These are phyloP conservation scores for Drosophila micromelanica DNA, from an alignment of 1,140 invertebrate species.

Conservation along the genomic window DNA sequence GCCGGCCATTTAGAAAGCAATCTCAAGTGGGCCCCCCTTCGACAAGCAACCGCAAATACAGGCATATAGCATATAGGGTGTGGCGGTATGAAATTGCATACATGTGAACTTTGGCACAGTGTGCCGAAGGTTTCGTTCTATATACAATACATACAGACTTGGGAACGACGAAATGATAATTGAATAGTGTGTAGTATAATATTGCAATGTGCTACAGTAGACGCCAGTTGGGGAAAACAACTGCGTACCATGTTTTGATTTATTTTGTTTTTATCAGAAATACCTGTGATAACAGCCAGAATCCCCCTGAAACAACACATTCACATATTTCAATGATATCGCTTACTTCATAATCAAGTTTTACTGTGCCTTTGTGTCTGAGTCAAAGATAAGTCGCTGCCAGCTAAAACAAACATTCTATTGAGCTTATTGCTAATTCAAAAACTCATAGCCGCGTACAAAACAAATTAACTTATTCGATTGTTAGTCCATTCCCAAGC, in stretches of 20 bases:
- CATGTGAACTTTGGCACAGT: slow-evolving; percentile 26
- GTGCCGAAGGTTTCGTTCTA: slow-evolving; percentile 4
- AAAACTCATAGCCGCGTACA: not conserved
- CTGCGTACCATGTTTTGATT: not conserved
- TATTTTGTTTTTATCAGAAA: not conserved
- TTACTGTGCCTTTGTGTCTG: slow-evolving; percentile 9
- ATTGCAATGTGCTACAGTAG: not conserved
- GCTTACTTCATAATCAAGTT: slow-evolving; percentile 5
- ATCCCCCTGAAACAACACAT: not conserved
- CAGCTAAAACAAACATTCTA: slow-evolving; percentile 4
- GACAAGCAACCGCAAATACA: slow-evolving; percentile 1
- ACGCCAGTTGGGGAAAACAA: not conserved
- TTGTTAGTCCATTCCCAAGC: slow-evolving; percentile 25
- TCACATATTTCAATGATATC: slow-evolving; percentile 11
- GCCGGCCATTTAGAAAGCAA: slow-evolving; percentile 73
- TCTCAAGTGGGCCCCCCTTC: slow-evolving; percentile 63
- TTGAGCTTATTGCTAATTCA: slow-evolving; percentile 11
- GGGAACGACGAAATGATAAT: slow-evolving; percentile 11
- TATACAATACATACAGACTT: not conserved
- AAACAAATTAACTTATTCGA: slow-evolving; percentile 12
- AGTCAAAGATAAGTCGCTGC: slow-evolving; percentile 12
- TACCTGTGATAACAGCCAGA: slow-evolving; percentile 3
- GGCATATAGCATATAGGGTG: slow-evolving; percentile 45
- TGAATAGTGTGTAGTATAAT: slow-evolving; percentile 1
- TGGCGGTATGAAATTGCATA: slow-evolving; percentile 39